Evolutionary conservation across 2,888 invertebrate species (phyloP), one percentile per base, ranked within the genome.

Genomic region (Ophonus ardosiacus): DNA sequence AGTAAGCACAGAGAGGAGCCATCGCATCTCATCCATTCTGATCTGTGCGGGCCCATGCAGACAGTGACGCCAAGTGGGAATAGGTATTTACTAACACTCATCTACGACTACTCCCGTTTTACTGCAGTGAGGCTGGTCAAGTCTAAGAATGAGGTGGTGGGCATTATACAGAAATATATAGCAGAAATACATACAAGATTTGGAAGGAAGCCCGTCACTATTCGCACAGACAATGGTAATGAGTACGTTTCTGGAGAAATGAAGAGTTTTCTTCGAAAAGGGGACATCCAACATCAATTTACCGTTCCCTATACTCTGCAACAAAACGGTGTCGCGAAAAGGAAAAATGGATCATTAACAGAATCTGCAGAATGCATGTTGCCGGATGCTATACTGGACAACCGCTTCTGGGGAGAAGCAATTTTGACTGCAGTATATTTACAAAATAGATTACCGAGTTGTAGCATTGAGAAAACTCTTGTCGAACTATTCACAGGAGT

Each of bases 41-140:
- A 90, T 85, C 63, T 90, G 2, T 89, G 89, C 85, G 90, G 89
- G 59, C 88, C 89, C 15, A 88, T 90, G 89, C 88, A 89, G 81
- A 85, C 82, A 1, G 7, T 57, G 4, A 90, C 90, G 0, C 83
- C 87, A 7, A 89, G 89, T 5, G 89, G 89, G 13, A 86, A 87
- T 0, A 88, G 86, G 80, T 90, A 90, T 87, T 89, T 90, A 79
- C 84, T 90, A 10, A 88, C 89, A 1, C 89, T 90, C 74, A 88
- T 89, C 56, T 90, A 91, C 88, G 89, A 90, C 85, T 86, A 78
- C 3, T 63, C 63, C 3, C 38, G 78, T 13, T 63, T 76, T 15
- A 76, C 84, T 7, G 57, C 78, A 86, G 88, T 89, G 43, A 89
- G 89, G 86, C 88, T 89, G 86, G 79, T 90, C 18, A 89, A 90